Conservation (phyloP, 2,113 vertebrate species). For the Antigone vipio region DNA sequence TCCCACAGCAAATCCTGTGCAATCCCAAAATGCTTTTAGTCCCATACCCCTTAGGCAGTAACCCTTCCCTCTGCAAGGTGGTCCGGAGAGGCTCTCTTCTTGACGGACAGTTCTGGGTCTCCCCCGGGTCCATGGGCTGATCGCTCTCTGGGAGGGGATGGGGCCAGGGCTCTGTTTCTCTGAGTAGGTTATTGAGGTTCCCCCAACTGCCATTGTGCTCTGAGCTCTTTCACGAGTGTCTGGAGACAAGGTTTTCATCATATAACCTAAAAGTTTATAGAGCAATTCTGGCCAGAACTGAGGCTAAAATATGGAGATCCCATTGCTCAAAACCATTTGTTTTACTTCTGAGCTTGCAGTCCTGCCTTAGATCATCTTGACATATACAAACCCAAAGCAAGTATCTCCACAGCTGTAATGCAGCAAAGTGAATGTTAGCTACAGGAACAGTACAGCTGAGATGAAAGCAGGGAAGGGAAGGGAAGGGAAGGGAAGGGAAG, state of each 20-base stretch:
- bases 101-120: background rate
- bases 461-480: background rate
- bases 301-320: background rate
- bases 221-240: background rate
- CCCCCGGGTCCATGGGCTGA: too few relatives aligned
- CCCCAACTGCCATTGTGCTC: too few relatives aligned
- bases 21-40: background rate
- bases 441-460: background rate
- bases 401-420: background rate
- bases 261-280: background rate
- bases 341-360: background rate
- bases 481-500: background rate
- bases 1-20: background rate
- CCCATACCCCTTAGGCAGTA: background rate
- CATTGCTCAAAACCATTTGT: background rate
- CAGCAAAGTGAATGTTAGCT: background rate
- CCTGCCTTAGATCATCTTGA: background rate
- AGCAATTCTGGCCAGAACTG: background rate
- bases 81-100: background rate
- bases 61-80: background rate
- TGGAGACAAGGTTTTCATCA: background rate
- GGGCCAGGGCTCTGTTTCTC: background rate
- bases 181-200: background rate
- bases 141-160: accelerated
- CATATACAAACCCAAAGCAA: background rate